phyloP scores from a whole-genome alignment of 2,797 vertebrate species.

The Tachyglossus aculeatus region DNA sequence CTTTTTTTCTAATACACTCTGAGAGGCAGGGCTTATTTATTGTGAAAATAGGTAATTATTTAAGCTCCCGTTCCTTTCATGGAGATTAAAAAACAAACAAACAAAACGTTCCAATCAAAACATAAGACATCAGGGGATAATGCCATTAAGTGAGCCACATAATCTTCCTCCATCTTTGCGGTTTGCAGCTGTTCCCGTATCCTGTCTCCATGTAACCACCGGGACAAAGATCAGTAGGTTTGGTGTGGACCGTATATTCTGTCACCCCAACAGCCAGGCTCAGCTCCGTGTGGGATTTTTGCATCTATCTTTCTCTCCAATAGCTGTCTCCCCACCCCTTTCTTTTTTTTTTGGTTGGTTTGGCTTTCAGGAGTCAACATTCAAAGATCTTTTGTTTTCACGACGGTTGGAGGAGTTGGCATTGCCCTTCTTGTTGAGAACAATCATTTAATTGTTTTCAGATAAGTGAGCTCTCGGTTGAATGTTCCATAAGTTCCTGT shows the following conservation, averaged over 20 bases:
- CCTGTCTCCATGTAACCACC: not conserved
- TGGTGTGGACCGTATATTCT: not conserved
- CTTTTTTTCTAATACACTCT: too few relatives aligned
- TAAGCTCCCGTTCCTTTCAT: not conserved
- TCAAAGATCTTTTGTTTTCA: slow-evolving; percentile 57
- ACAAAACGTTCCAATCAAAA: not conserved
- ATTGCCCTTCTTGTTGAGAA: slow-evolving; percentile 2
- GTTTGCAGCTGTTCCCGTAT: not conserved
- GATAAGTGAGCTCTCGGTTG: slow-evolving; percentile 17
- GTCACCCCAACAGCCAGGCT: not conserved
- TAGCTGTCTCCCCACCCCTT: too few relatives aligned
- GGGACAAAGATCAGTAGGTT: not conserved
- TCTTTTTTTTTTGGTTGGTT: slow-evolving; percentile 21
- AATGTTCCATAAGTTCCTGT: slow-evolving; percentile 18
- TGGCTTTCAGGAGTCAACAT: slow-evolving; percentile 1
- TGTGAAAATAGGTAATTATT: too few relatives aligned
- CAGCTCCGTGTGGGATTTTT: not conserved
- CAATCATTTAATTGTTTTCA: slow-evolving; percentile 45
- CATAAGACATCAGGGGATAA: not conserved
- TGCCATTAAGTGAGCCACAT: not conserved
- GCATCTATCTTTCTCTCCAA: not conserved
- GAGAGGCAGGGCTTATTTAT: too few relatives aligned
- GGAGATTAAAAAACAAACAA: not conserved
- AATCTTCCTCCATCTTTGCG: not conserved
- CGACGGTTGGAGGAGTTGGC: slow-evolving; percentile 22